Evolutionary conservation across 2,113 vertebrate species (phyloP).

Genomic region (Rhinoderma darwinii): DNA sequence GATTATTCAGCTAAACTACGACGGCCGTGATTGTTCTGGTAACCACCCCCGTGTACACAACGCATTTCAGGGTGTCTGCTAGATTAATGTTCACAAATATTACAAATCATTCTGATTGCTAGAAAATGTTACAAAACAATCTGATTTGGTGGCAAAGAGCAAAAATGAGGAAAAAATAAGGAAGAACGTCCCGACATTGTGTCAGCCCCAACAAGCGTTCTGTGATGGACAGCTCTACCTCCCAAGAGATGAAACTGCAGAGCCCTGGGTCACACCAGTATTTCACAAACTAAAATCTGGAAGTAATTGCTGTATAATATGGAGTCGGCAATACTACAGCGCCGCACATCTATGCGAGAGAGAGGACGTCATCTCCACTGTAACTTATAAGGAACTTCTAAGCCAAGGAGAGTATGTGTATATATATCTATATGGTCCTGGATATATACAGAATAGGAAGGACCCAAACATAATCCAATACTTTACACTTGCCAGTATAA

Average conservation of each 20-base stretch:
- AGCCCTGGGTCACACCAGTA: background rate
- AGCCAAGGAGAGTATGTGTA: background rate
- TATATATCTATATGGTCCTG: too few species aligned
- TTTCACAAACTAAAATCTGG: background rate
- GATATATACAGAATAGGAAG: background rate
- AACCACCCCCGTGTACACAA: too few species aligned
- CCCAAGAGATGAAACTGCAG: background rate
- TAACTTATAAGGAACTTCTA: background rate
- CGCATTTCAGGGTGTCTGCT: too few species aligned
- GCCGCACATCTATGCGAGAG: background rate
- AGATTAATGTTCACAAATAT: too few species aligned
- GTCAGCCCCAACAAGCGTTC: background rate
- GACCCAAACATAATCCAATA: too few species aligned
- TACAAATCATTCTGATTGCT: too few species aligned
- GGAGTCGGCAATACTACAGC: background rate
- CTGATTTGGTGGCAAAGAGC: background rate
- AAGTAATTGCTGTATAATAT: background rate
- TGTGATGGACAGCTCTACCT: background rate
- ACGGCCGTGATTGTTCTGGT: too few species aligned
- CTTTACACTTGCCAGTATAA: background rate
- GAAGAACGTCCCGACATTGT: background rate
- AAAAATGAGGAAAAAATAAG: background rate
- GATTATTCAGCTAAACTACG: too few species aligned
- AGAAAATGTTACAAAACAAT: too few species aligned
- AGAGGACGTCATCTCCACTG: background rate